These are phyloP conservation scores for Formica selysi DNA, from an alignment of 1,140 invertebrate genomes.

Conservation along the genomic window DNA sequence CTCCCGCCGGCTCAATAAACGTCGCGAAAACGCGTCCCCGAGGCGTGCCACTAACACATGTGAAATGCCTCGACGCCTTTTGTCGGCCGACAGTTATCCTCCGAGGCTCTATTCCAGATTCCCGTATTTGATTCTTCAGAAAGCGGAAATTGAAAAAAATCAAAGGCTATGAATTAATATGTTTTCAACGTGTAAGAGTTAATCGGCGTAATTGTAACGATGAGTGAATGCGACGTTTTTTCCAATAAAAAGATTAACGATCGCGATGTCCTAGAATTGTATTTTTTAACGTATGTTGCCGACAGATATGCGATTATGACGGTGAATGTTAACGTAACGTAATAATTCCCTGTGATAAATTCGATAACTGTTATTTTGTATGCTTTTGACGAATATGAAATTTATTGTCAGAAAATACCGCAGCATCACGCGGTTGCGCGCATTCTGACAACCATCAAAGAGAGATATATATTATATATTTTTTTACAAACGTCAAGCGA, in stretches of 20 bases:
- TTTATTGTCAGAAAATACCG: constrained; percentile 42
- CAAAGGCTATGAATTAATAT: constrained; percentile 1
- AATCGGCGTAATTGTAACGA: background rate
- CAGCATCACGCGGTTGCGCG: background rate
- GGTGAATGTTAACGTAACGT: background rate
- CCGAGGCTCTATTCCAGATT: background rate
- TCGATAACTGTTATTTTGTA: constrained; percentile 37
- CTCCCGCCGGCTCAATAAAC: constrained; percentile 33
- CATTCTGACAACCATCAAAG: background rate
- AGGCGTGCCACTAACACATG: constrained; percentile 10
- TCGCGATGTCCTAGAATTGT: background rate
- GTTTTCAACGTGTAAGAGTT: background rate
- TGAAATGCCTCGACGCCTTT: constrained; percentile 30
- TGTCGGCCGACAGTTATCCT: constrained; percentile 35
- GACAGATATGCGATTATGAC: constrained; percentile 2
- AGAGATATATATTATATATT: background rate
- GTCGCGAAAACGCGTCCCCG: constrained; percentile 45
- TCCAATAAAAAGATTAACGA: constrained; percentile 26
- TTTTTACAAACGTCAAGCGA: background rate
- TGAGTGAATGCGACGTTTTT: background rate
- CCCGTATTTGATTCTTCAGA: background rate
- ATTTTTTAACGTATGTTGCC: constrained; percentile 12
- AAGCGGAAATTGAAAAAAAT: background rate
- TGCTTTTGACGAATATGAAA: constrained; percentile 41
- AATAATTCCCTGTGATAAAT: constrained; percentile 45